Conservation (phyloP, 2,113 vertebrate genomes). For the Psephotus haematonotus region DNA sequence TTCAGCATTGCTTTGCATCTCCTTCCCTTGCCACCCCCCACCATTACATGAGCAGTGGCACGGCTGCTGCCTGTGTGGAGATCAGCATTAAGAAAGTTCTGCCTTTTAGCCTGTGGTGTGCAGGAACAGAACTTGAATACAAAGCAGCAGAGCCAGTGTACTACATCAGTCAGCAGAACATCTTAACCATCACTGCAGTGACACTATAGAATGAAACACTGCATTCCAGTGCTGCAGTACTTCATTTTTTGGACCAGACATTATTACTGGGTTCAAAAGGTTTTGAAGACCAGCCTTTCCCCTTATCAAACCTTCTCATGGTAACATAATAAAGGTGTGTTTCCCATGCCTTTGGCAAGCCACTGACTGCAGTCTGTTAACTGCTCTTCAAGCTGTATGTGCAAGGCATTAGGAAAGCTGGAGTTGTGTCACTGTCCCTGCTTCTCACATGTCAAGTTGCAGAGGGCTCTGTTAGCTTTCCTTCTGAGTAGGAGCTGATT, state of each 20-base stretch:
- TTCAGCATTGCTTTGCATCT: not conserved
- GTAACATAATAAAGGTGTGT: not conserved
- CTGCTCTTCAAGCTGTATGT: not conserved
- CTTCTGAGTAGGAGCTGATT: not conserved
- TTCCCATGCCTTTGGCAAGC: not conserved
- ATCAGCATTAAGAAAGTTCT: not conserved
- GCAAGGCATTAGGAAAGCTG: not conserved
- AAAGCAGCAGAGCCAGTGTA: not conserved
- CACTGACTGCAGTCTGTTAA: not conserved
- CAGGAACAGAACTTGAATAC: not conserved
- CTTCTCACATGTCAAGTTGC: not conserved
- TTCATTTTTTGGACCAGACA: not conserved
- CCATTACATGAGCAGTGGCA: not conserved
- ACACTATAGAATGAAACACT: not conserved
- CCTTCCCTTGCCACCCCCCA: not conserved
- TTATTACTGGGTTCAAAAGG: not conserved
- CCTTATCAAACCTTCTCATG: not conserved
- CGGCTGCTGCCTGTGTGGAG: rapidly evolving
- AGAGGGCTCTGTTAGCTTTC: not conserved
- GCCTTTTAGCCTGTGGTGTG: not conserved
- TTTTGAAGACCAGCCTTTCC: not conserved
- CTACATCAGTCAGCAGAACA: not conserved
- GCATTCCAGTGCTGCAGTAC: not conserved
- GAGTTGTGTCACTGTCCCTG: not conserved
- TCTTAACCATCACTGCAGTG: not conserved